A percentile compares a stretch with the other conserved stretches of the same genome.
These are phyloP conservation scores for Apistogramma diplotaenia DNA, from an alignment of 2,113 vertebrate species.

Conservation along the genomic window DNA sequence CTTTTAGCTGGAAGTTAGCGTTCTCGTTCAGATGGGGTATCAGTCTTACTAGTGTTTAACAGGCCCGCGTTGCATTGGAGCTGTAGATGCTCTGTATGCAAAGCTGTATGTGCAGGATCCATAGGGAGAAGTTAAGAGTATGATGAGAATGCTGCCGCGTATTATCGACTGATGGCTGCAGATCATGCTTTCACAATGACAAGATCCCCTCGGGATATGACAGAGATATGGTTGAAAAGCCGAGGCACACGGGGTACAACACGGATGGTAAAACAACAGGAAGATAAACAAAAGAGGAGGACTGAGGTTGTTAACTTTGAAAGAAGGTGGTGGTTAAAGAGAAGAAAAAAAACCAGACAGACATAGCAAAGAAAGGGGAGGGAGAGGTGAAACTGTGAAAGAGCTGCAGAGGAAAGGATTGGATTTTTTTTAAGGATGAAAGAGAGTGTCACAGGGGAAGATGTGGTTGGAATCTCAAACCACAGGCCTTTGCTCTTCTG, in stretches of 20 bases:
- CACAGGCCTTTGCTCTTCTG: neutral
- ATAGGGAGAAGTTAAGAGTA: constrained; percentile 47
- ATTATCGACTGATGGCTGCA: constrained; percentile 73
- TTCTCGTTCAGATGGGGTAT: neutral
- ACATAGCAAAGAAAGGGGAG: neutral
- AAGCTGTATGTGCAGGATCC: constrained; percentile 25
- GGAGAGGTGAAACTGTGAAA: neutral
- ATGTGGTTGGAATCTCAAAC: constrained; percentile 60
- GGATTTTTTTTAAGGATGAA: constrained; percentile 47
- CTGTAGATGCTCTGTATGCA: constrained; percentile 64
- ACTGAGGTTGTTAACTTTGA: constrained; percentile 27
- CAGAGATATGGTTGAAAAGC: constrained; percentile 31
- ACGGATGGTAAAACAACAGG: neutral
- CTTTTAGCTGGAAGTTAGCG: neutral
- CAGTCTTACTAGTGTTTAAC: neutral
- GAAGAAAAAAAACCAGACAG: neutral
- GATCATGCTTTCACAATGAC: constrained; percentile 78
- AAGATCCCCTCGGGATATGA: constrained; percentile 61
- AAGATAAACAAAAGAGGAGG: constrained; percentile 18
- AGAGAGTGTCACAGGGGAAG: constrained; percentile 31
- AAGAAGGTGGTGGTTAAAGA: constrained; percentile 6
- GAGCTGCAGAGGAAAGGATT: constrained; percentile 22
- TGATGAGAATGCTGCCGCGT: constrained; percentile 72
- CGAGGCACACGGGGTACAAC: neutral
- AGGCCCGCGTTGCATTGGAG: constrained; percentile 9